Evolutionary conservation across 2,113 vertebrate species (phyloP), one percentile per base, ranked within the genome.

Genomic region (Pollachius pollachius): DNA sequence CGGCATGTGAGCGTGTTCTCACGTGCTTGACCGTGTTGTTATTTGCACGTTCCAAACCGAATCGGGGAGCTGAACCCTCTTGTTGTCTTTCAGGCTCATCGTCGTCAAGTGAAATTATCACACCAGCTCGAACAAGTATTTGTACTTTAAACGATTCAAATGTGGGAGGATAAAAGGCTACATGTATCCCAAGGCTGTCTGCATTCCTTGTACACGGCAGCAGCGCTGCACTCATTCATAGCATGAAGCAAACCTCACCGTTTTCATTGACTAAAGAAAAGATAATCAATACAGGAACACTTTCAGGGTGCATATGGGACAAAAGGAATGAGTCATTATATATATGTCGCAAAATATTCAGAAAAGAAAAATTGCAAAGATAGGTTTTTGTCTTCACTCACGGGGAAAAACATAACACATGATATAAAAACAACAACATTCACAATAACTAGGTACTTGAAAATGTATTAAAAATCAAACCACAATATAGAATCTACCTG

Each of bases 371-470:
- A 67, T 80, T 65, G 62, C 76, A 81, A 83, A 81, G 61, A 52
- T 76, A 30, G 52, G 64, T 56, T 3, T n/a, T 68, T 48, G 64
- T 76, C 71, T 77, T 82, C 86, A 89, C 87, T 88, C 78, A 85
- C 88, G 75, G 80, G 80, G 41, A 48, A 80, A 87, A 72, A 77
- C 76, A 86, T 76, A 75, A 85, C 71, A 80, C 58, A 62, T 71
- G 65, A 84, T 81, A 65, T 71, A 89, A 71, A 56, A 77, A 79
- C 30, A 71, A 57, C 75, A 90, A 90, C 86, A 86, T 89, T 85
- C 83, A 87, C 83, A 78, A 90, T 89, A 92, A 82, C 88, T 84
- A 88, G 71, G 78, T 79, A 90, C 76, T 91, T 87, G 88, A 87
- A 68, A 85, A 89, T 48, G 62, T 75, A 84, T 75, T n/a, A 52